Conservation (phyloP, 2,888 invertebrate genomes). For the Drosophila limbata region DNA sequence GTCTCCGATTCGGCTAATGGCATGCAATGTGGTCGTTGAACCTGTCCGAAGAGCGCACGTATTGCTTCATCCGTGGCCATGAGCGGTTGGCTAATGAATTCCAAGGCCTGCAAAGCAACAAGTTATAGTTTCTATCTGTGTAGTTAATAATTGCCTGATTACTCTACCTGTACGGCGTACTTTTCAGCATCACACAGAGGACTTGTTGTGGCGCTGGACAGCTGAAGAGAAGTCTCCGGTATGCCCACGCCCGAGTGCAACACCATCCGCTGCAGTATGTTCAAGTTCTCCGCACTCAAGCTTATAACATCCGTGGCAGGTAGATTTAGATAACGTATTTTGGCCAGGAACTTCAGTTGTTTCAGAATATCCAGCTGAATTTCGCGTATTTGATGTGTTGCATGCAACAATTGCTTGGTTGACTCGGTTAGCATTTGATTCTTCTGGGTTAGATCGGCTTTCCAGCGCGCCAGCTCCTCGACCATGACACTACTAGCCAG, state of each 20-base stretch:
- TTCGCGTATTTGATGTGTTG: constrained; percentile 85
- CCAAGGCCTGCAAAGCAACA: constrained; percentile 70
- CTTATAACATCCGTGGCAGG: constrained; percentile 84
- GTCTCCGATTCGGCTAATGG: constrained; percentile 17
- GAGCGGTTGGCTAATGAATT: constrained; percentile 83
- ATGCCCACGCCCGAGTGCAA: constrained; percentile 85
- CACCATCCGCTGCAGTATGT: constrained; percentile 85
- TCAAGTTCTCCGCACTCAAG: constrained; percentile 84
- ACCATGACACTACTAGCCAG: constrained; percentile 97
- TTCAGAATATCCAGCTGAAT: constrained; percentile 84
- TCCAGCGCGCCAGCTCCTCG: constrained; percentile 95
- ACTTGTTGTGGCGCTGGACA: constrained; percentile 80
- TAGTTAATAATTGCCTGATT: too few relatives aligned
- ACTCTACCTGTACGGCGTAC: constrained; percentile 80
- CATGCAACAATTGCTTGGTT: constrained; percentile 82
- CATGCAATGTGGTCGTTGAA: constrained; percentile 73
- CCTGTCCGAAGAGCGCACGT: constrained; percentile 84
- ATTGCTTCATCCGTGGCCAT: constrained; percentile 85
- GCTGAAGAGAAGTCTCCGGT: constrained; percentile 80
- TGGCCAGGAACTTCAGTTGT: constrained; percentile 84
- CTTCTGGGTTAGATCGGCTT: constrained; percentile 90
- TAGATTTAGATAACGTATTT: constrained; percentile 83
- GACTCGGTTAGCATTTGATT: constrained; percentile 84
- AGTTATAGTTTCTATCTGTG: too few relatives aligned
- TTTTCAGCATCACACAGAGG: constrained; percentile 83